Evolutionary conservation across 2,113 vertebrate genomes (phyloP), one percentile per base, ranked within the genome.

Genomic region (Takifugu flavidus): DNA sequence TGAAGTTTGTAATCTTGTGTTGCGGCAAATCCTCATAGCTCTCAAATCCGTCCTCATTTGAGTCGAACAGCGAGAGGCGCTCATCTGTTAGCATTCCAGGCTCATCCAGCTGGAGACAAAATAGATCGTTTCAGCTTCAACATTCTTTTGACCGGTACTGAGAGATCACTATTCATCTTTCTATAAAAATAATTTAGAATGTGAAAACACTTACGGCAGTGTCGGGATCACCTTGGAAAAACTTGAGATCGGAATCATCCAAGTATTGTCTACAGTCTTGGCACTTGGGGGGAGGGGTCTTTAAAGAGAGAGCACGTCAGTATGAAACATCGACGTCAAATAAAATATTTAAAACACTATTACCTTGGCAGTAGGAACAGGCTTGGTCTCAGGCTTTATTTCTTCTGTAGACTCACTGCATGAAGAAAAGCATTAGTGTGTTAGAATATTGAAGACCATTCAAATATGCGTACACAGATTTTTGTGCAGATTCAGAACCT

Each of bases 11-110:
- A 56, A 99, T 93, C 54, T 92, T 96, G 88, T 99, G 96, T 69
- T 98, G 96, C 0, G 97, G 97, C 4, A 95, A 84, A 25, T 95
- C 93, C 27, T 98, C 96, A 1, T 98, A 98, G 82, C 94, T 97
- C 87, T 98, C 97, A 57, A 98, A 98, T 0, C 94, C 96, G 11
- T 95, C 93, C 27, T 94, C 95, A 1, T 95, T 98, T 0, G 94
- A 88, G 3, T 98, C 96, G 0, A 97, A 99, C 53, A 99, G 86
- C 20, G 95, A 98, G 52, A 99, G 64, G 1, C 93, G 92, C 67
- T 99, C 97, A 0, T 95, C 94, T 0, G 95, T 97, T 74, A 99
- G 80, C 95, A 98, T 94, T 67, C 97, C 95, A 0, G 93, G 95
- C 58, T 99, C 97, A 2, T 98, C 95, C 77, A 99, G 82, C 96